These are phyloP conservation scores for Heliopora coerulea DNA, from an alignment of 92 coral and sea anemone species.

Conservation along the genomic window DNA sequence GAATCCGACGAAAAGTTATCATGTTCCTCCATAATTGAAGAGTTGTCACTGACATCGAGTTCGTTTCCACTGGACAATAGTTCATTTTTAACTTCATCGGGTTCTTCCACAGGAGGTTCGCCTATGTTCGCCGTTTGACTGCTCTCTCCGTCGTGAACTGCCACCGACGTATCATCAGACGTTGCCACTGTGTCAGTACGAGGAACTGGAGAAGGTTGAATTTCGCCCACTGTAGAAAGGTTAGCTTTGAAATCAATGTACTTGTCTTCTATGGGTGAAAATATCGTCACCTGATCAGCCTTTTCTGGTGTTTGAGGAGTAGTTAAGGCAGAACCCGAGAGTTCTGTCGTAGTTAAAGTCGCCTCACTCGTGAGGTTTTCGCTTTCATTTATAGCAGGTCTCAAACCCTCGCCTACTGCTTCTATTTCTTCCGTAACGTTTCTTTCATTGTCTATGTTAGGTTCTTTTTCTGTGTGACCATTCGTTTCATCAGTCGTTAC, in stretches of 20 bases:
- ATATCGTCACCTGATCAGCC: conserved; percentile 16
- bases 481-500: not conserved
- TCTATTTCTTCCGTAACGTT: not conserved
- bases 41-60: conserved; percentile 1
- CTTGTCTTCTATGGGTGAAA: conserved; percentile 18
- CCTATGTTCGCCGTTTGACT: not conserved
- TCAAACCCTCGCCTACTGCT: not conserved
- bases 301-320: not conserved
- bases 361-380: not conserved
- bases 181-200: not conserved
- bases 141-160: not conserved
- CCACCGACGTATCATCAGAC: not conserved
- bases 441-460: too few species aligned
- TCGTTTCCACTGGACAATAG: conserved; percentile 31
- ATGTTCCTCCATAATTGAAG: not conserved
- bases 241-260: conserved; percentile 3
- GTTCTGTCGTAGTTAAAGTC: not conserved
- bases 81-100: not conserved
- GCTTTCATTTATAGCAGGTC: not conserved
- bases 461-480: not conserved
- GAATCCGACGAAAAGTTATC: conserved; percentile 30
- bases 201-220: not conserved
- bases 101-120: not conserved
- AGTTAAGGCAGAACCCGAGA: not conserved
- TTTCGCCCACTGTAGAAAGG: not conserved